A percentile compares a stretch with the other conserved stretches of the same genome.
Evolutionary conservation across 2,888 invertebrate species (phyloP).

Genomic region (Escarpia spicata): DNA sequence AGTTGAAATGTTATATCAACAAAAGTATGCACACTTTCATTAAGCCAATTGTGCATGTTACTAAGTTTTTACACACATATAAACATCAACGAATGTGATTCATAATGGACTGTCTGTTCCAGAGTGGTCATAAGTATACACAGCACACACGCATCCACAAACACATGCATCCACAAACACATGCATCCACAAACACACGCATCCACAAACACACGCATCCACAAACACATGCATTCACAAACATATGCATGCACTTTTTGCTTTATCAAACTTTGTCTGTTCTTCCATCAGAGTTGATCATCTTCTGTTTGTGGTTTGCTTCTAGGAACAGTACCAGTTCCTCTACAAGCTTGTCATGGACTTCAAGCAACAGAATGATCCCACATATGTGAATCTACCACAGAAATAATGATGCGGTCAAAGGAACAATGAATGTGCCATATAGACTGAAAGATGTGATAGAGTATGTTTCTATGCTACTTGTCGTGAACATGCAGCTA

Average conservation of each 20-base stretch:
- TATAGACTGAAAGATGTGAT: not conserved
- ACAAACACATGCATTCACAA: not conserved
- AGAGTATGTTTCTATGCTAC: not conserved
- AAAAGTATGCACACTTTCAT: too few relatives aligned
- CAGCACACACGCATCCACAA: not conserved
- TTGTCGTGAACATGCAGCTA: not conserved
- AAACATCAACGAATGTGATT: too few relatives aligned
- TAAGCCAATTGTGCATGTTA: too few relatives aligned
- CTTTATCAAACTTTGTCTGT: not conserved
- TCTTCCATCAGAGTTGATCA: too few relatives aligned
- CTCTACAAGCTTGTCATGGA: not conserved
- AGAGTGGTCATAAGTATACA: too few relatives aligned
- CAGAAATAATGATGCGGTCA: not conserved
- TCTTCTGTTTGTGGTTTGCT: not conserved
- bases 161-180: not conserved
- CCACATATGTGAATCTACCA: slow-evolving; percentile 3
- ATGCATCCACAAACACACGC: not conserved
- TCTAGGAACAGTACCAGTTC: slow-evolving; percentile 1
- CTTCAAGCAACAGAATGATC: not conserved
- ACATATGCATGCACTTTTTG: not conserved
- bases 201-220: not conserved
- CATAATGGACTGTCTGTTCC: too few relatives aligned
- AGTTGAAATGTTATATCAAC: too few relatives aligned
- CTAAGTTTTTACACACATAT: too few relatives aligned
- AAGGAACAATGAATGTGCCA: not conserved